Conservation (phyloP, 2,888 invertebrate genomes). For the Mythimna lalbum region DNA sequence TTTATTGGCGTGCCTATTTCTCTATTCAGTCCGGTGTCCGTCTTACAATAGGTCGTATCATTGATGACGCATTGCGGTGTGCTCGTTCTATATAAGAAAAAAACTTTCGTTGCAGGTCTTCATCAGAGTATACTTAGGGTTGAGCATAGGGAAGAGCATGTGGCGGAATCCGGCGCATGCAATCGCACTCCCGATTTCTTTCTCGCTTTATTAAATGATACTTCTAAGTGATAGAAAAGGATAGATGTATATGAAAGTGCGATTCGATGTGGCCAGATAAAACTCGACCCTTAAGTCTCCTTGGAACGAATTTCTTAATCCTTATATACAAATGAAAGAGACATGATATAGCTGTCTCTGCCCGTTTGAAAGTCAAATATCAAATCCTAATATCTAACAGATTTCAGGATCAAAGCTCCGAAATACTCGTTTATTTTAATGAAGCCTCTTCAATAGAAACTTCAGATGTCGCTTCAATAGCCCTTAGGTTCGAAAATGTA, state of each 20-base stretch:
- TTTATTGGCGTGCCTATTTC: constrained; percentile 24
- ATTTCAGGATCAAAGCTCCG: constrained; percentile 7
- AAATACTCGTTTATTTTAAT: constrained; percentile 29
- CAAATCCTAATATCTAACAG: neutral
- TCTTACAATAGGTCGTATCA: constrained; percentile 4
- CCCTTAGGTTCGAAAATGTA: constrained; percentile 19
- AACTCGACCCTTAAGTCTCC: neutral
- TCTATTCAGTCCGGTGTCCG: neutral
- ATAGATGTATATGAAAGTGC: too few relatives aligned
- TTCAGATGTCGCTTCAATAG: neutral
- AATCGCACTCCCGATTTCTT: too few relatives aligned
- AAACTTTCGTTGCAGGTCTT: too few relatives aligned
- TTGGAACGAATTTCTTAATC: neutral
- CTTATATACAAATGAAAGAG: neutral
- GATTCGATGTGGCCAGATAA: too few relatives aligned
- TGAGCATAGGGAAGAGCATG: too few relatives aligned
- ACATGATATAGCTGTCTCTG: neutral
- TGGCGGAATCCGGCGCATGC: too few relatives aligned
- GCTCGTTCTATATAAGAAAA: neutral
- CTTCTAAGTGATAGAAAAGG: too few relatives aligned
- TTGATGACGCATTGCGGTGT: constrained; percentile 43
- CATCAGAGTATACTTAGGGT: too few relatives aligned
- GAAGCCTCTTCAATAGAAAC: constrained; percentile 4
- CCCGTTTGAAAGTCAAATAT: neutral
- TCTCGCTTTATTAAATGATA: too few relatives aligned